Conservation (phyloP, 2,797 vertebrate genomes). For the Thaleichthys pacificus region DNA sequence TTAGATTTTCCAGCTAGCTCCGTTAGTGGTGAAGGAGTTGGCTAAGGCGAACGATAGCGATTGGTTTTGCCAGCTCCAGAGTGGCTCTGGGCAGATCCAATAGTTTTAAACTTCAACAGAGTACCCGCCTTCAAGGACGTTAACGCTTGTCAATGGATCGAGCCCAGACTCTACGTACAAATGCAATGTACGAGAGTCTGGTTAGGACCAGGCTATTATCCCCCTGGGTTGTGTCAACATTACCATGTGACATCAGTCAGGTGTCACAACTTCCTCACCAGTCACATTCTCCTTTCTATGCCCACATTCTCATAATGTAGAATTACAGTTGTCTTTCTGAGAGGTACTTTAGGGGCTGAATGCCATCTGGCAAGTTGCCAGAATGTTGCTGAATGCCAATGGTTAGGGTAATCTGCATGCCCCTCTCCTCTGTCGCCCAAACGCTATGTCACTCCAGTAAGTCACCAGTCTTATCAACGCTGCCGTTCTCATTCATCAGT, state of each 20-base stretch:
- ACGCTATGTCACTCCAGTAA: constrained; percentile 44
- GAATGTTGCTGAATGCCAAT: too few species aligned
- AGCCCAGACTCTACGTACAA: too few species aligned
- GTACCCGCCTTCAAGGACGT: too few species aligned
- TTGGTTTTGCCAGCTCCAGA: too few species aligned
- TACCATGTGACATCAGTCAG: neutral
- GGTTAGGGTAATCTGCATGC: constrained; percentile 43
- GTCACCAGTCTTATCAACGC: constrained; percentile 48
- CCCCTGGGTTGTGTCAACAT: neutral
- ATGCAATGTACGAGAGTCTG: too few species aligned
- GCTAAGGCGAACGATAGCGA: too few species aligned
- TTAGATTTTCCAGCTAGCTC: too few species aligned
- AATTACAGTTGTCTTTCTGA: constrained; percentile 19
- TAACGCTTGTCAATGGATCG: too few species aligned
- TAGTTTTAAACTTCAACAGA: too few species aligned
- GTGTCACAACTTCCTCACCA: neutral
- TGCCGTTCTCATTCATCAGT: constrained; percentile 43
- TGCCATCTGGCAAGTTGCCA: constrained; percentile 59
- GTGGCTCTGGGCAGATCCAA: too few species aligned
- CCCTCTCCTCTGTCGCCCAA: constrained; percentile 40
- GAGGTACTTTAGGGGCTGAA: constrained; percentile 48
- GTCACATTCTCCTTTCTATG: neutral
- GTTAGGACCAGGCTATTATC: neutral
- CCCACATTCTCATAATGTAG: neutral
- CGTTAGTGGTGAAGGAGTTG: too few species aligned